phyloP scores from a whole-genome alignment of 2,113 vertebrate species.

The Ceyx melanurus region DNA sequence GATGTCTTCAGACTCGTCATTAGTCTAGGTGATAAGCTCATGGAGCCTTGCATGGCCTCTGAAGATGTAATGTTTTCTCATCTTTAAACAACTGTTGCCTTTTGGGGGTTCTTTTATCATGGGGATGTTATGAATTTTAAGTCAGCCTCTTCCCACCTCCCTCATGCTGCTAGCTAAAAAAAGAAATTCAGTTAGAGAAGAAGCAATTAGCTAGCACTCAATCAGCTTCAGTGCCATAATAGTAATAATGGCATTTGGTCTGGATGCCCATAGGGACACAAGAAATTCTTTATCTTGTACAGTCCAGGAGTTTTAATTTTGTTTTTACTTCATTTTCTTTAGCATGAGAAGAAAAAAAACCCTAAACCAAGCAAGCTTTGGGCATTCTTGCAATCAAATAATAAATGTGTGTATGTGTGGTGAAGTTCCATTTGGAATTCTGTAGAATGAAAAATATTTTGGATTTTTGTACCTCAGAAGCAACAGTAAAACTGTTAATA shows the following conservation, averaged over 20 bases:
- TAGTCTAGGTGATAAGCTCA: not conserved
- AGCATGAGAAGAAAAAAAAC: not conserved
- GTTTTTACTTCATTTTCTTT: constrained; percentile 1
- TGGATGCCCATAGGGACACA: not conserved
- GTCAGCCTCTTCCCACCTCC: not conserved
- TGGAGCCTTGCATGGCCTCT: not conserved
- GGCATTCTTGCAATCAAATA: not conserved
- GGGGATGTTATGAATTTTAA: constrained; percentile 12
- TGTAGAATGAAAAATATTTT: not conserved
- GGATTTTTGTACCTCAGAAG: not conserved
- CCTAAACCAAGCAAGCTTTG: not conserved
- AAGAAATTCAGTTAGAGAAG: not conserved
- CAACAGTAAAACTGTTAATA: not conserved
- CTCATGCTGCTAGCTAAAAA: not conserved
- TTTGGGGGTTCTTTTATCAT: constrained; percentile 4
- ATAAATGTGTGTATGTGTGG: not conserved
- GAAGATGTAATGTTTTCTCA: not conserved
- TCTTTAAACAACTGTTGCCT: constrained; percentile 24
- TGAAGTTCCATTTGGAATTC: not conserved
- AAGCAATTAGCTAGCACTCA: not conserved
- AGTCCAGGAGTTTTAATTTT: constrained; percentile 7
- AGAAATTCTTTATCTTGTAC: constrained; percentile 20
- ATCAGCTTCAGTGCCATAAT: not conserved
- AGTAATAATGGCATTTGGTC: not conserved
- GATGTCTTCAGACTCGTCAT: not conserved